Evolutionary conservation across 2,113 vertebrate genomes (phyloP).

Genomic region (Circaetus gallicus): DNA sequence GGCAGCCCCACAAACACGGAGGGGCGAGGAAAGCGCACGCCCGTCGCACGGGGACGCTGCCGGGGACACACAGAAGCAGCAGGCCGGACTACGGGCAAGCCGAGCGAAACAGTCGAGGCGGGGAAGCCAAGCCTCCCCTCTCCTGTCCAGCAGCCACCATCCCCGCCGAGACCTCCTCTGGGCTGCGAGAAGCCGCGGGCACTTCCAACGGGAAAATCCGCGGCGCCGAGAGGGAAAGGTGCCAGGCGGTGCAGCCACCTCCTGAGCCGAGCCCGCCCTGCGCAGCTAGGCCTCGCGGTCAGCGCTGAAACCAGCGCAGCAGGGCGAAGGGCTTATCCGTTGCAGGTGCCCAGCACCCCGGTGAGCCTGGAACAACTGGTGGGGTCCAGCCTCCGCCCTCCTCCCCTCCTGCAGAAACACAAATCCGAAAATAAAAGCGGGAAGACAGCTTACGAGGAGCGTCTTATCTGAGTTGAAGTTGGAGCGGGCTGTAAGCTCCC

Average conservation of each 20-base stretch:
- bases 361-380: background rate
- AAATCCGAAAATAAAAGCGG: slow-evolving; percentile 28
- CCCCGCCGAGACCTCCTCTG: background rate
- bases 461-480: slow-evolving; percentile 38
- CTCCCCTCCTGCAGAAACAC: slow-evolving; percentile 1
- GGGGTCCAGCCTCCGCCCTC: background rate
- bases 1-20: background rate
- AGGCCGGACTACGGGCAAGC: background rate
- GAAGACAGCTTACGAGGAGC: background rate
- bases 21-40: background rate
- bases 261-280: accelerated
- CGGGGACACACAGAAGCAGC: background rate
- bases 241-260: background rate
- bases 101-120: background rate
- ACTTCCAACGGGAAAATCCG: background rate
- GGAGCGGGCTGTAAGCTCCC: background rate
- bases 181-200: background rate
- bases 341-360: background rate
- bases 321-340: background rate
- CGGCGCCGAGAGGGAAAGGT: background rate
- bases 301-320: background rate
- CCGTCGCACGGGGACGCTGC: accelerated
- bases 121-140: background rate
- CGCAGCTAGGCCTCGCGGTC: accelerated
- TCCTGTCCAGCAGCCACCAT: accelerated